A percentile compares a stretch with the other conserved stretches of the same genome.
Evolutionary conservation across 2,113 vertebrate species (phyloP).

Genomic region (Corvus cornix): DNA sequence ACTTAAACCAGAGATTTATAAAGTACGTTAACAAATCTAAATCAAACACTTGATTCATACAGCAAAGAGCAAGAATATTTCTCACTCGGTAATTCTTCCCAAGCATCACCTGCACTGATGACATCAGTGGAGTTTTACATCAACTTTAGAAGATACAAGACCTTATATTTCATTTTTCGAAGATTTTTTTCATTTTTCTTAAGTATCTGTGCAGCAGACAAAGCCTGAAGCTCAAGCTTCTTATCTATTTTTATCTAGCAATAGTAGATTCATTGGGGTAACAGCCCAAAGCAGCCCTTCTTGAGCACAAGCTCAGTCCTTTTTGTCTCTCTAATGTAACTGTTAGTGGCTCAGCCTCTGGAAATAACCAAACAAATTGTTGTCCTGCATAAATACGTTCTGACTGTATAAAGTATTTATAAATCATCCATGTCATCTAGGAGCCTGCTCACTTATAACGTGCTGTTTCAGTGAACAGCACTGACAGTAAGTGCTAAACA

Average conservation of each 20-base stretch:
- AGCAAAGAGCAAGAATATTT: neutral
- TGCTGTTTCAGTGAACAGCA: neutral
- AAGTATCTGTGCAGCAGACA: neutral
- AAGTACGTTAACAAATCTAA: neutral
- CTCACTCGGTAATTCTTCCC: neutral
- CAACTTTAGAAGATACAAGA: neutral
- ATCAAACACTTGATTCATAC: neutral
- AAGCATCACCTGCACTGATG: neutral
- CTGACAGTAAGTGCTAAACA: neutral
- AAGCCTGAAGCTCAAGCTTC: neutral
- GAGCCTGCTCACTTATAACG: neutral
- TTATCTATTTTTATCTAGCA: neutral
- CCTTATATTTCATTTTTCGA: neutral
- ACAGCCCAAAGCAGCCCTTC: neutral
- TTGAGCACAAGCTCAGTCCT: neutral
- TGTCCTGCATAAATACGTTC: neutral
- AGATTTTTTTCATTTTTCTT: neutral
- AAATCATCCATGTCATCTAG: slow-evolving; percentile 6
- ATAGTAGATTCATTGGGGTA: neutral
- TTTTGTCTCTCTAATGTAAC: neutral
- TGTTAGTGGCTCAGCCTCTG: neutral
- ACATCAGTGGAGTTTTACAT: neutral
- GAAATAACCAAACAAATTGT: slow-evolving; percentile 14
- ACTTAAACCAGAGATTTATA: neutral
- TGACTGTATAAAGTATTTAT: neutral